Evolutionary conservation across 2,797 vertebrate genomes (phyloP), one percentile per base, ranked within the genome.

Genomic region (Enteromius paludinosus): DNA sequence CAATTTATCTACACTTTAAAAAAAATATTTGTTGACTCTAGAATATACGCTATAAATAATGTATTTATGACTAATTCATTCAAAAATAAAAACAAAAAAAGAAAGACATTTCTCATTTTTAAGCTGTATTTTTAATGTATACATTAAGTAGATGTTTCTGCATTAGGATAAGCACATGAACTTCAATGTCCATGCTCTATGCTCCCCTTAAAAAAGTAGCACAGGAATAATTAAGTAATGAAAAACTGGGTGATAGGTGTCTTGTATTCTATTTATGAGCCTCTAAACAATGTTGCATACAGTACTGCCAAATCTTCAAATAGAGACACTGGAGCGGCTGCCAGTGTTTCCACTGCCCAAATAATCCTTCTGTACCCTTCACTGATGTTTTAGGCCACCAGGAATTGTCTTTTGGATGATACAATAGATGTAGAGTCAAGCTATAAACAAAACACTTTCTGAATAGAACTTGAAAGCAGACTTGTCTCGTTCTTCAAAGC

Each of bases 281-380:
- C 6, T 47, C 9, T 78, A 52, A 78, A 72, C 79, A 73, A 64
- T 43, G 64, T 70, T 69, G 9, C 20, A 77, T 11, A 18, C 52
- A 49, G 28, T 45, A 7, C 64, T 28, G 81, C 73, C 73, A 70
- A 83, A 33, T 61, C 73, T 82, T 69, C 45, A 70, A 69, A 77
- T 38, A 61, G 10, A 33, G 73, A 33, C 15, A 61, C 6, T 56
- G 23, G 59, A 66, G 35, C 10, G 3, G 2, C 38, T 35, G 74
- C 59, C 78, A 80, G 68, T 14, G 30, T 81, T 64, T 72, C 68
- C 54, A 18, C 38, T 17, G 54, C 47, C 41, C 28, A 62, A 47
- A 61, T 61, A 61, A 62, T 45, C 54, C 25, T 33, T 45, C 38
- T 71, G 49, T 71, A 54, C 35, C 25, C 41, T 49, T 71, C 10